Evolutionary conservation across 2,113 vertebrate species (phyloP).

Genomic region (Pandion haliaetus): DNA sequence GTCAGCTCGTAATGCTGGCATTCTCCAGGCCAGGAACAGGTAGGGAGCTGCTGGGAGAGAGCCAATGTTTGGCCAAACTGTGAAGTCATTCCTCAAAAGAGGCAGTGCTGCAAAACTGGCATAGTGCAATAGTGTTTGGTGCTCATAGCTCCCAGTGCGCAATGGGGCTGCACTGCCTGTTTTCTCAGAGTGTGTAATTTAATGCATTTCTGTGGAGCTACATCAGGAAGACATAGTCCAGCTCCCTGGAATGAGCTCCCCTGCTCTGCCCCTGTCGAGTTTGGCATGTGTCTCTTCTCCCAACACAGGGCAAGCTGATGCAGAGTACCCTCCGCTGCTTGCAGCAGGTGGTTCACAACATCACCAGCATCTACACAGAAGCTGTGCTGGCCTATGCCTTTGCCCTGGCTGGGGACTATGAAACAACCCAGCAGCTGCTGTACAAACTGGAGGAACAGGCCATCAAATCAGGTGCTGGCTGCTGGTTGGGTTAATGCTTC

Average conservation of each 20-base stretch:
- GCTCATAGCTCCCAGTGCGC: not conserved
- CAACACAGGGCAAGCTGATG: conserved; percentile 72
- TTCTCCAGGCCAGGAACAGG: not conserved
- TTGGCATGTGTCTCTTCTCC: not conserved
- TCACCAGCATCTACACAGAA: conserved; percentile 78
- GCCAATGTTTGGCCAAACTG: not conserved
- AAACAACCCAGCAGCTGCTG: conserved; percentile 51
- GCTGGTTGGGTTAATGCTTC: not conserved
- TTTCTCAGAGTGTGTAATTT: not conserved
- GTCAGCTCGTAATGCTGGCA: not conserved
- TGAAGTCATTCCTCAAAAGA: not conserved
- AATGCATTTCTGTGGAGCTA: not conserved
- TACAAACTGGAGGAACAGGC: conserved; percentile 62
- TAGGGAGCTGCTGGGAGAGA: not conserved
- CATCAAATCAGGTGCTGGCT: conserved; percentile 52
- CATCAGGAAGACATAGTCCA: not conserved
- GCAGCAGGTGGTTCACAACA: not conserved
- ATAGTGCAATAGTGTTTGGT: not conserved
- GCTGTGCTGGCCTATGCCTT: conserved; percentile 86
- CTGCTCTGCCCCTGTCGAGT: not conserved
- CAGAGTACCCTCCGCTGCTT: conserved; percentile 75
- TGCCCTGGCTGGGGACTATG: conserved; percentile 73
- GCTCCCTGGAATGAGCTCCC: not conserved
- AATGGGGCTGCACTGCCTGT: not conserved
- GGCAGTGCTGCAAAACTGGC: not conserved